A percentile compares a stretch with the other conserved stretches of the same genome.
Evolutionary conservation across 2,888 invertebrate species (phyloP).

Genomic region (Caenorhabditis angaria): DNA sequence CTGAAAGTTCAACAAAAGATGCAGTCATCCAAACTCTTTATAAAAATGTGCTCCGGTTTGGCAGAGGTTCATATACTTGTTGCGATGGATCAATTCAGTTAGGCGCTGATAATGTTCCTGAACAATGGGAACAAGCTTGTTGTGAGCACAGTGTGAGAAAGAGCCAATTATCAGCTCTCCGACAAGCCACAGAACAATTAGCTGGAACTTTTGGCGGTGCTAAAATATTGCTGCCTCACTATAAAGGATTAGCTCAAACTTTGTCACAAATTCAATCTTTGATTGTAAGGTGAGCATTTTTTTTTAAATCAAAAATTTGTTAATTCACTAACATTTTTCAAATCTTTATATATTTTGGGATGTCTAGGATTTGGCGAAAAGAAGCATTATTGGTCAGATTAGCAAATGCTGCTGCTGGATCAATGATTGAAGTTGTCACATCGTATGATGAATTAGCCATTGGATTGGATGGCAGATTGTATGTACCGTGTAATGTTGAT

Average conservation of each 20-base stretch:
- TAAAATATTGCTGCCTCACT: constrained; percentile 39
- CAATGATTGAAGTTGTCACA: constrained; percentile 53
- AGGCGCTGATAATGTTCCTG: constrained; percentile 69
- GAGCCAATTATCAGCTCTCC: constrained; percentile 55
- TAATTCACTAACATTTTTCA: too few species aligned
- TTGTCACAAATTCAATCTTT: constrained; percentile 49
- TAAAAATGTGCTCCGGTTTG: constrained; percentile 62
- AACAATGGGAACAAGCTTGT: constrained; percentile 66
- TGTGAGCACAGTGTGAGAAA: constrained; percentile 52
- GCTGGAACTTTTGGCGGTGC: constrained; percentile 61
- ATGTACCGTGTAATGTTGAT: constrained; percentile 70
- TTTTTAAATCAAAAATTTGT: not conserved
- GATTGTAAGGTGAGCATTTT: constrained; percentile 28
- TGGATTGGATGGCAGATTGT: constrained; percentile 60
- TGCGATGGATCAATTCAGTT: constrained; percentile 70
- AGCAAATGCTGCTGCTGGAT: constrained; percentile 32
- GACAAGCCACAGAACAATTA: constrained; percentile 51
- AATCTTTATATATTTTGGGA: too few species aligned
- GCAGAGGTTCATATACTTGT: constrained; percentile 67
- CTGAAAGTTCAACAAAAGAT: constrained; percentile 43
- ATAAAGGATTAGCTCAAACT: constrained; percentile 51
- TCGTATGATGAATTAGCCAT: constrained; percentile 66
- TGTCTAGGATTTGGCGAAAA: constrained; percentile 36
- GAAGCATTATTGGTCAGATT: constrained; percentile 39
- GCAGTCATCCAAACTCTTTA: constrained; percentile 50